Evolutionary conservation across 2,113 vertebrate genomes (phyloP), one percentile per base, ranked within the genome.

Genomic region (Oncorhynchus mykiss): DNA sequence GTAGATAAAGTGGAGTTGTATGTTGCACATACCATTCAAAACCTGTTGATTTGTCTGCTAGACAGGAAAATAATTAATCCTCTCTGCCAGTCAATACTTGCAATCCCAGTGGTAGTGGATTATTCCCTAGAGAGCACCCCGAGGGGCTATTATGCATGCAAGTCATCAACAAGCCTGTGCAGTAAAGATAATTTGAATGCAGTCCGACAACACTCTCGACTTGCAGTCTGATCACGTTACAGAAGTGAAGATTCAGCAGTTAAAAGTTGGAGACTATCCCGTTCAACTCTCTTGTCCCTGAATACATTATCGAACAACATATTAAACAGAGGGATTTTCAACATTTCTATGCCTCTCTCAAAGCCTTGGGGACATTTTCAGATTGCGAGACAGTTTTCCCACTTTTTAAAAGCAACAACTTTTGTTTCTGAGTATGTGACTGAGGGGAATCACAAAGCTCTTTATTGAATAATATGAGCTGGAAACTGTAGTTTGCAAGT

Each of bases 281-380:
- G 18, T 14, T 67, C 16, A 67, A 29, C 24, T 67, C 11, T 67
- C 27, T n/a, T 7, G 29, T 67, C 16, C 66, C 27, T 34, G 29
- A 67, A 67, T 67, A n/a, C 66, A 39, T n/a, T 20, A 39, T 18
- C 2, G 5, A 67, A 67, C 66, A 27, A 14, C 13, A 67, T 18
- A 31, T 27, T 67, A 67, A 67, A 39, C 14, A 13, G 3, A 67
- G 18, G 9, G 7, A 67, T 67, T 34, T 67, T n/a, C 14, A 5
- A n/a, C 31, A 67, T 39, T 39, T 67, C 29, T 67, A 24, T 29
- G 65, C 65, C 65, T 27, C 62, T 64, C 65, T 67, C 14, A 67
- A 14, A 27, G 14, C 64, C 64, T 16, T 5, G 14, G 65, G 65
- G 65, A 67, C 16, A 20, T 57, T 20, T 57, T 16, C 54, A 57